Base-by-base conservation (phyloP, 2,113 vertebrate species). In the Labeo rohita region DNA sequence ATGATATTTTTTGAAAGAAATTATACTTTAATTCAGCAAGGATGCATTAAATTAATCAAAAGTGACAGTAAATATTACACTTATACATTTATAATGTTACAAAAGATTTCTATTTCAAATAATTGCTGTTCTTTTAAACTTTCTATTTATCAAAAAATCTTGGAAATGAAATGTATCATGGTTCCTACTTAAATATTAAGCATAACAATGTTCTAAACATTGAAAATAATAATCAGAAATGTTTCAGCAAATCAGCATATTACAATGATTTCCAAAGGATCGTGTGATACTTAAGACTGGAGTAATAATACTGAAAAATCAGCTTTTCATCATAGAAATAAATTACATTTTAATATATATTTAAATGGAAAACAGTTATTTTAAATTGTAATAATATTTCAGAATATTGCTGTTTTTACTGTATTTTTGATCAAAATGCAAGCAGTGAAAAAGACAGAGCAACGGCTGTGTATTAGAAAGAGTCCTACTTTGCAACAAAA, bases 401-500 rank as follows among this genome's bases (percentile, higher is more conserved):
- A 16, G 5, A 15, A 16, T 12, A 52, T 52, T 52, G 12, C 12
- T 52, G 49, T 50, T 50, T 39, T 39, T 39, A 39, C 4, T 39
- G 39, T 39, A 39, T 39, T 39, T 39, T 39, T 39, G 39, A 39
- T 39, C 39, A 39, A 47, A 8, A 9, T 47, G 45, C 45, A 47
- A 47, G 45, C 45, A 8, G 45, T 47, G 45, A 47, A 47, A 49
- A 49, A 49, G 47, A 49, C 8, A 39, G 72, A 86, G 80, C 36
- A 88, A 89, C 89, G 86, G 91, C 86, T 90, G 68, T 86, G 92
- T 87, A 88, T 91, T 88, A 85, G 10, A 85, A 88, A 77, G 74
- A 47, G 50, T 76, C 36, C 6, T 28, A 15, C 23, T 77, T 15
- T 16, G 23, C n/a, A 61, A 36, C 56, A 50, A 36, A 6, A 65